Percentiles rank a stretch among this genome's conserved stretches.
These are phyloP conservation scores for Orgyia antiqua DNA, from an alignment of 2,888 invertebrate species.

Conservation along the genomic window DNA sequence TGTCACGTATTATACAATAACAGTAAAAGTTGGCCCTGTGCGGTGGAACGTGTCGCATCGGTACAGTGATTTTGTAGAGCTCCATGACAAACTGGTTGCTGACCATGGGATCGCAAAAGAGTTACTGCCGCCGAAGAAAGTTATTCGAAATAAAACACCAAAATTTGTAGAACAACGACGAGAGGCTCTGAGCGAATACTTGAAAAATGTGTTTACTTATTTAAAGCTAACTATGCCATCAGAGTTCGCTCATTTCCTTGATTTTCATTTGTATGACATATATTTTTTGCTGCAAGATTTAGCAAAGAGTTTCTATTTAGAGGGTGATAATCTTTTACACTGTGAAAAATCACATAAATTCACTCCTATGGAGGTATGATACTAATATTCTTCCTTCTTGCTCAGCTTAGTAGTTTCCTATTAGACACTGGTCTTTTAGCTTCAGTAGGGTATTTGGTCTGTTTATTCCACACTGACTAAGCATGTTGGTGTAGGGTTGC, in stretches of 20 bases:
- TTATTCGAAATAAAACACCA: slow-evolving; percentile 93
- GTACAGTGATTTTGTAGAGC: slow-evolving; percentile 93
- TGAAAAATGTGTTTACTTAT: slow-evolving; percentile 86
- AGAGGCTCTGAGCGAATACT: slow-evolving; percentile 87
- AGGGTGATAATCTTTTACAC: slow-evolving; percentile 83
- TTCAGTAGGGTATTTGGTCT: too few species aligned
- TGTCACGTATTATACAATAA: slow-evolving; percentile 85
- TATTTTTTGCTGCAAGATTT: slow-evolving; percentile 90
- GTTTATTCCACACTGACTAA: too few species aligned
- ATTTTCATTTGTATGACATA: slow-evolving; percentile 94
- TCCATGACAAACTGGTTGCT: slow-evolving; percentile 89
- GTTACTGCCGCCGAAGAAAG: slow-evolving; percentile 94
- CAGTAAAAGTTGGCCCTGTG: slow-evolving; percentile 82
- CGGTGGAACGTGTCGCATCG: slow-evolving; percentile 91
- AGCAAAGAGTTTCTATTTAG: slow-evolving; percentile 86
- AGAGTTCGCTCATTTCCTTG: slow-evolving; percentile 89
- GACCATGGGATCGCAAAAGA: slow-evolving; percentile 91
- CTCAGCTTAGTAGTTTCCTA: too few species aligned
- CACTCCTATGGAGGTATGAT: slow-evolving; percentile 85
- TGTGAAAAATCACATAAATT: slow-evolving; percentile 82
- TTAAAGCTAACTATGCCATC: slow-evolving; percentile 88
- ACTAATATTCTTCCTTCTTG: too few species aligned
- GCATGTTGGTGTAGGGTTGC: too few species aligned
- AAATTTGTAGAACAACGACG: slow-evolving; percentile 91
- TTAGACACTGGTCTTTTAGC: too few species aligned